A percentile compares a stretch with the other conserved stretches of the same genome.
Evolutionary conservation across 2,797 vertebrate genomes (phyloP).

Genomic region (Hypotaenidia philippensis): DNA sequence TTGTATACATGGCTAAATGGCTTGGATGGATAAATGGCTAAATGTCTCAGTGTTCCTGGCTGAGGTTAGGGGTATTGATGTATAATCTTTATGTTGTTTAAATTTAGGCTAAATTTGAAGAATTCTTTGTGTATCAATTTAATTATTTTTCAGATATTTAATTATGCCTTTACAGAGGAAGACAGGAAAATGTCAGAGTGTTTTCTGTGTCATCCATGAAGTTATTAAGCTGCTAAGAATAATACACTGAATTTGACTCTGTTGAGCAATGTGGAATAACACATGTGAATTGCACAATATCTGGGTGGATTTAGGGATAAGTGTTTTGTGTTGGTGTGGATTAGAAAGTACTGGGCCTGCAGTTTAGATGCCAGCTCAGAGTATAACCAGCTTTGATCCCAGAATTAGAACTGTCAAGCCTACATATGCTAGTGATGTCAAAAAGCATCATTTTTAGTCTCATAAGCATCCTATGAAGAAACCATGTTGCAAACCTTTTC

Average conservation of each 20-base stretch:
- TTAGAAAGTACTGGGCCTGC: not conserved
- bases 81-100: not conserved
- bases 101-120: not conserved
- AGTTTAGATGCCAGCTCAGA: not conserved
- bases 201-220: not conserved
- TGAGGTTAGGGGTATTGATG: not conserved
- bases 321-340: not conserved
- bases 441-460: not conserved
- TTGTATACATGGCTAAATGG: not conserved
- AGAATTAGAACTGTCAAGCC: not conserved
- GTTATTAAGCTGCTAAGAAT: not conserved
- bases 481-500: not conserved
- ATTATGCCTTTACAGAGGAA: not conserved
- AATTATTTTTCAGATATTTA: not conserved
- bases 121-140: not conserved
- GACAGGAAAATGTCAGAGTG: not conserved
- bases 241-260: not conserved
- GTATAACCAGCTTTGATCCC: not conserved
- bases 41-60: not conserved
- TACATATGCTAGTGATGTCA: fast-evolving
- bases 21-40: not conserved
- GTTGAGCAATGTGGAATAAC: not conserved
- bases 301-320: not conserved
- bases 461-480: not conserved
- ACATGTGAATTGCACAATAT: not conserved